Evolutionary conservation across 2,888 invertebrate species (phyloP), one percentile per base, ranked within the genome.

Genomic region (Lycia hirtaria): DNA sequence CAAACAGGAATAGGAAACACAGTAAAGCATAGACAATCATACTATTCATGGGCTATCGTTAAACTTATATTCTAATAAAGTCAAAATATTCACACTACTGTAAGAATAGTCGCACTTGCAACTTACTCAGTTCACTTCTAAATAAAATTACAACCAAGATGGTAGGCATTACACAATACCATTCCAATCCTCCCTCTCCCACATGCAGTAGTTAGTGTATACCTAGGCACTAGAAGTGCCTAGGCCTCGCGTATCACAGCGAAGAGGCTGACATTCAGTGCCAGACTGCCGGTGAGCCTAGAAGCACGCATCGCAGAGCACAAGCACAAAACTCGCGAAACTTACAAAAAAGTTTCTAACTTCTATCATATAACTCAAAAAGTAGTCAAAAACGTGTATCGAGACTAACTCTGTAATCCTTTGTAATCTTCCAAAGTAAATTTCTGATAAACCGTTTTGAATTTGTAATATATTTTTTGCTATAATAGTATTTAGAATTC

Each of bases 211-310:
- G 55, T 49, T 44, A 73, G 71, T 64, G 64, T 69, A 61, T 68
- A 71, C 68, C 62, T 64, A 62, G 33, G 67, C 67, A 80, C 72
- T 83, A 83, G 47, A 5, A 10, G 17, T 7, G 81, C 73, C 88
- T 87, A 89, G 88, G 87, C 81, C 80, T 78, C 76, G 75, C 72
- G 63, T 87, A 85, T 83, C 86, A 84, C 76, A 70, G 80, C 76
- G 77, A 80, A 75, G 60, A 40, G 45, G 32, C 60, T 65, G 62
- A 48, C 45, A 55, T 40, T 56, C 67, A 67, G 76, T 76, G 81
- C 71, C 83, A 84, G 87, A 84, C 85, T 85, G 83, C 73, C 77
- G 71, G 59, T 65, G 67, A 61, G 78, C 78, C 85, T 26, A 22
- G 86, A 68, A 80, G 82, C 88, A 91, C 91, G 90, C 56, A 58